A percentile compares a stretch with the other conserved stretches of the same genome.
Conservation (phyloP, 2,113 vertebrate genomes). For the Megaceryle maxima region DNA sequence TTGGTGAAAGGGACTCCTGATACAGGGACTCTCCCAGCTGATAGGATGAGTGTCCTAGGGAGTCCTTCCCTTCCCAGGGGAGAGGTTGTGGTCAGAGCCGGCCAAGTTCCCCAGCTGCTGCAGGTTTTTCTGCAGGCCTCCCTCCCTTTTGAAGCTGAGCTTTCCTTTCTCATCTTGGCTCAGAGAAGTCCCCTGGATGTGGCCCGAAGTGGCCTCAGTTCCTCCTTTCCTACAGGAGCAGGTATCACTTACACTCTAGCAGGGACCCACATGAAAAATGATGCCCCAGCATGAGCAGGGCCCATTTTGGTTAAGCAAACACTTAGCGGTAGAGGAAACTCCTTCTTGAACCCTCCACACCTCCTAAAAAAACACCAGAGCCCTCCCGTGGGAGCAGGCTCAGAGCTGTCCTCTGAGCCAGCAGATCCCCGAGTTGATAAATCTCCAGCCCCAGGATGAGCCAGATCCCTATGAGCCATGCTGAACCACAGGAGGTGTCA, state of each 20-base stretch:
- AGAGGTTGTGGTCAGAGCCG: neutral
- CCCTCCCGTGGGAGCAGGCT: neutral
- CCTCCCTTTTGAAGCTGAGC: neutral
- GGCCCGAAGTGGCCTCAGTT: neutral
- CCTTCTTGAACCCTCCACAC: neutral
- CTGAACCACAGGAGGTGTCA: neutral
- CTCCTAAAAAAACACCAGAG: constrained; percentile 10
- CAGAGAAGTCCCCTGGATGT: neutral
- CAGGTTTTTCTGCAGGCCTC: neutral
- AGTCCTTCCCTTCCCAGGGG: neutral
- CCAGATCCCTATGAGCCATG: neutral
- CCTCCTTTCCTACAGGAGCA: neutral
- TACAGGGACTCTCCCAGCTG: neutral
- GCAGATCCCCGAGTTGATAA: neutral
- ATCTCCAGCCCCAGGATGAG: neutral
- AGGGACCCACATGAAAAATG: constrained; percentile 3
- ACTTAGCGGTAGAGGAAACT: neutral
- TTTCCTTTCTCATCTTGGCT: neutral
- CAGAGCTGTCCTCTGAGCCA: neutral
- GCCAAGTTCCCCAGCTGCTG: neutral
- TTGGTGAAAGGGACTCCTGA: neutral
- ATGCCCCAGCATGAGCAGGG: neutral
- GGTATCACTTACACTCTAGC: constrained; percentile 11
- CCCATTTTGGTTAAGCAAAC: constrained; percentile 44
- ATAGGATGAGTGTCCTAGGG: neutral